Evolutionary conservation across 2,888 invertebrate genomes (phyloP).

Genomic region (Bhutanitis thaidina): DNA sequence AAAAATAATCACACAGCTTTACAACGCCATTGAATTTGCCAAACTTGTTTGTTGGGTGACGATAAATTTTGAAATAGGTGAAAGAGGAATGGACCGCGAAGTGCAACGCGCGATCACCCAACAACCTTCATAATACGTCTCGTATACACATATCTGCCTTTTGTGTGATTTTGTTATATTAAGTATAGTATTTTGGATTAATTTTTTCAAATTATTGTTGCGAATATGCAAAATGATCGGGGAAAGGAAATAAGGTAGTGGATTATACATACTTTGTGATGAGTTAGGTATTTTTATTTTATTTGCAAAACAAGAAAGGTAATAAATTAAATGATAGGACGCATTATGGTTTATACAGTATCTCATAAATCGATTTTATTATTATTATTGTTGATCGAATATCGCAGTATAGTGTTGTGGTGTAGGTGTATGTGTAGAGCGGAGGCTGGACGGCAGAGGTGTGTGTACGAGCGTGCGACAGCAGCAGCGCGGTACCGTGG

Average conservation of each 20-base stretch:
- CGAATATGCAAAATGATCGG: no score
- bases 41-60: slow-evolving; percentile 71
- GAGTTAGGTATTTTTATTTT: no score
- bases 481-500: slow-evolving; percentile 23
- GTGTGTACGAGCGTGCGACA: slow-evolving; percentile 20
- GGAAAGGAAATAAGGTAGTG: no score
- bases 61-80: slow-evolving; percentile 39
- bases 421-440: slow-evolving; percentile 18
- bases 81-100: slow-evolving; percentile 44
- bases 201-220: no score
- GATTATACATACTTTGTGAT: no score
- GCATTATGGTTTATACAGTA: no score
- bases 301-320: no score
- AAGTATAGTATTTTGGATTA: no score
- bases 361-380: no score
- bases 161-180: slow-evolving; percentile 11
- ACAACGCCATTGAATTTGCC: slow-evolving; percentile 72
- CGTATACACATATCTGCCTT: slow-evolving; percentile 57
- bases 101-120: slow-evolving; percentile 70
- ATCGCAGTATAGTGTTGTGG: no score
- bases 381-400: no score
- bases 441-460: slow-evolving; percentile 13
- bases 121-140: slow-evolving; percentile 56
- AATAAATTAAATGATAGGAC: no score
- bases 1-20: slow-evolving; percentile 70